A percentile compares a stretch with the other conserved stretches of the same genome.
phyloP scores from a whole-genome alignment of 1,140 invertebrate genomes.

The Nomia melanderi region DNA sequence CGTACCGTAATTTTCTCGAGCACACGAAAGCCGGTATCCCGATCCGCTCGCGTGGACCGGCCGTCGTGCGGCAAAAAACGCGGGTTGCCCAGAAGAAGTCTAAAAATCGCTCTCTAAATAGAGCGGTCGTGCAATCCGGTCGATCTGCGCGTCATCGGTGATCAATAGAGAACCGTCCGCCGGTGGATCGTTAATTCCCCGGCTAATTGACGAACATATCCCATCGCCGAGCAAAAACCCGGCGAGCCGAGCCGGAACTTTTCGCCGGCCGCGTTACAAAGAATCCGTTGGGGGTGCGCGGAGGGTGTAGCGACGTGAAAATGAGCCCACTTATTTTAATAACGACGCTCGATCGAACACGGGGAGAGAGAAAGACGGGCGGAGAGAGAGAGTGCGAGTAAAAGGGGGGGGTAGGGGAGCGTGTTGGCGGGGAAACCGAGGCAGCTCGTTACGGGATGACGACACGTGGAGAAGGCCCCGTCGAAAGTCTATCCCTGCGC shows the following conservation, averaged over 20 bases:
- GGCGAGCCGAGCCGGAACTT: neutral
- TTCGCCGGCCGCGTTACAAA: neutral
- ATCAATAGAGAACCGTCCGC: neutral
- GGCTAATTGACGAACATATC: neutral
- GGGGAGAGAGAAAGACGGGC: neutral
- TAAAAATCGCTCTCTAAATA: neutral
- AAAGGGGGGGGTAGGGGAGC: no score
- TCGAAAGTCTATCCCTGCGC: constrained; percentile 55
- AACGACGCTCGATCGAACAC: constrained; percentile 17
- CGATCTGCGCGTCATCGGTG: neutral
- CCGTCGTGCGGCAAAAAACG: no score
- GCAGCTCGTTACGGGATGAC: constrained; percentile 44
- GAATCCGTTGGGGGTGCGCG: neutral
- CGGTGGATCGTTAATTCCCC: neutral
- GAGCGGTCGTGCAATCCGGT: neutral
- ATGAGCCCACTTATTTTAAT: constrained; percentile 23
- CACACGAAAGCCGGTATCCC: no score
- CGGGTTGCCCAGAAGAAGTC: no score
- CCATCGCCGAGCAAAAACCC: no score
- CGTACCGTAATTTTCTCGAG: no score
- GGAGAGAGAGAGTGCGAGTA: neutral
- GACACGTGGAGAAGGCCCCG: constrained; percentile 45
- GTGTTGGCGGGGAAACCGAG: no score
- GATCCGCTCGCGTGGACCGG: no score
- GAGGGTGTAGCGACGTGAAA: neutral